Evolutionary conservation across 2,888 invertebrate species (phyloP).

Genomic region (Gastrophysa polygoni): DNA sequence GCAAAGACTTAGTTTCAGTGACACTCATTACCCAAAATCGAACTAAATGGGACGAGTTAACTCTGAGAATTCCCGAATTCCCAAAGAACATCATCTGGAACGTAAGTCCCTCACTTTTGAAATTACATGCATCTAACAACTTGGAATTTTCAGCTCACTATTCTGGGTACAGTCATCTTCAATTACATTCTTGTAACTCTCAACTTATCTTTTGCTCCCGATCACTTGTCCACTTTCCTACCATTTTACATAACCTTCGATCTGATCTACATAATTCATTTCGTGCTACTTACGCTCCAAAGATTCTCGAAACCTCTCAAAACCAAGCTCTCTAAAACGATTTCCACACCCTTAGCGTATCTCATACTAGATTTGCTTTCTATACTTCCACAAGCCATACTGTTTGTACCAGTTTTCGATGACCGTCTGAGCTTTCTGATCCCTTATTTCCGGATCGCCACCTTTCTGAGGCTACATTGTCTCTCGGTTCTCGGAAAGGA

Average conservation of each 20-base stretch:
- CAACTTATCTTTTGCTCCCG: constrained; percentile 13
- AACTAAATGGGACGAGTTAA: constrained; percentile 7
- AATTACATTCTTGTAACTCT: constrained; percentile 25
- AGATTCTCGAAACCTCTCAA: constrained; percentile 21
- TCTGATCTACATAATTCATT: constrained; percentile 27
- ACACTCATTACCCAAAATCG: neutral
- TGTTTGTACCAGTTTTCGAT: constrained; percentile 16
- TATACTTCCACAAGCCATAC: constrained; percentile 17
- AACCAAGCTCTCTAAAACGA: constrained; percentile 2
- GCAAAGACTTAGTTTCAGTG: neutral
- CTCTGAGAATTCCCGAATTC: neutral
- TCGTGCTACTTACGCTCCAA: constrained; percentile 23
- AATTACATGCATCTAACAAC: neutral
- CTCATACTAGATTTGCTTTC: constrained; percentile 30
- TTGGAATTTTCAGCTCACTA: constrained; percentile 17
- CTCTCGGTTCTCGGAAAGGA: constrained; percentile 58
- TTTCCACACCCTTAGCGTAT: neutral
- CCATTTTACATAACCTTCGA: constrained; percentile 28
- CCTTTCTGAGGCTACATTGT: constrained; percentile 58
- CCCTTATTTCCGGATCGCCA: constrained; percentile 52
- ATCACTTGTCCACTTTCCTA: constrained; percentile 2
- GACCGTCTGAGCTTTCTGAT: constrained; percentile 16
- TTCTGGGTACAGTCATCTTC: constrained; percentile 15
- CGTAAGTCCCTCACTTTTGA: constrained; percentile 2
- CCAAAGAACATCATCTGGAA: constrained; percentile 9